Base-by-base conservation (phyloP, 2,888 invertebrate species). In the Drosophila mimetica region DNA sequence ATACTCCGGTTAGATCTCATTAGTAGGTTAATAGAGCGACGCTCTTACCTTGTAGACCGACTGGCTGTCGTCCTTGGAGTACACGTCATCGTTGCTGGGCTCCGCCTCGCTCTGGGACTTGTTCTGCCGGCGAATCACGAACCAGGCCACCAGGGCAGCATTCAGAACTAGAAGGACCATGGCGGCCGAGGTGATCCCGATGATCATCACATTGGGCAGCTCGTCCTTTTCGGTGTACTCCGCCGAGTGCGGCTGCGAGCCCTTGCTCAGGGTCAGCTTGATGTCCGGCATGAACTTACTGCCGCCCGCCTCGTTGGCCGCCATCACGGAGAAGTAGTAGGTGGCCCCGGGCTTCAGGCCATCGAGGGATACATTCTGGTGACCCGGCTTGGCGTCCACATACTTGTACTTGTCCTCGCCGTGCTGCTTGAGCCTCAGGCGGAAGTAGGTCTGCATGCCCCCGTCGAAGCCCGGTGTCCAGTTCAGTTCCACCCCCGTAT, bases 171-270 rank as follows among this genome's bases (percentile, higher is more conserved):
- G 32, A 42, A 90, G 50, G 1, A 90, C 81, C 91, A 90, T 90
- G 1, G 91, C 90, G 0, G 91, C 91, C 5, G 90, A 90, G 0
- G 90, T 90, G 2, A 90, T 90, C 2, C 91, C 91, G 42, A 90
- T 89, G 28, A 90, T 90, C 78, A 91, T 90, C n/a, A 91, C 88
- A 67, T 90, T 90, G 1, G 90, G 91, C 76, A 90, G 79, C 70
- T 90, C 90, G 59, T 89, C 91, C 60, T 90, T 91, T 47, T 91
- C 90, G 16, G 84, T 83, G n/a, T 89, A 80, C 44, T 90, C 91
- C 0, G 89, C 86, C 0, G 90, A 86, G 22, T 87, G 81, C 0
- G 88, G 86, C 41, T 89, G 90, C 0, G 88, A 89, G n/a, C 90
- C 89, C 61, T 89, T 90, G 46, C 80, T 81, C 7, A 90, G 46